phyloP scores from a whole-genome alignment of 2,797 vertebrate genomes.

The Eulemur coronatus region DNA sequence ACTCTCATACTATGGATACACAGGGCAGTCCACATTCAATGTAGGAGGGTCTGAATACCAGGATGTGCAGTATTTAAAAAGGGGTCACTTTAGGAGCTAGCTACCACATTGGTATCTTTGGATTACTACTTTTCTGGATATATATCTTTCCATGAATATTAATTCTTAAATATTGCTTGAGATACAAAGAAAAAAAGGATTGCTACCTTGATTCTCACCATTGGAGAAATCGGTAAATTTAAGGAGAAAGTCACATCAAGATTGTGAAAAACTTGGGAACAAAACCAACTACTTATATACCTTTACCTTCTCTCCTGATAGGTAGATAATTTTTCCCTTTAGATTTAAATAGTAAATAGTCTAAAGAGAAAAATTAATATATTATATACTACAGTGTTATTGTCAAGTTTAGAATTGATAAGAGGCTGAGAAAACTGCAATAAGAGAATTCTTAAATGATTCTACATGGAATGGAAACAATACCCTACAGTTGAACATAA shows the following conservation, averaged over 20 bases:
- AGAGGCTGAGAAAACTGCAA: neutral
- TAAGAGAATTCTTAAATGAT: neutral
- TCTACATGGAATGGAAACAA: neutral
- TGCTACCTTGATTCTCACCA: neutral
- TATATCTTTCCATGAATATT: neutral
- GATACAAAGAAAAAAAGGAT: neutral
- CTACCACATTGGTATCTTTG: neutral
- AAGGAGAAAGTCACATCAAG: neutral
- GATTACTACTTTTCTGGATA: neutral
- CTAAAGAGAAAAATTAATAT: neutral
- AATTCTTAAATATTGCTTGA: neutral
- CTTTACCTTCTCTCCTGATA: neutral
- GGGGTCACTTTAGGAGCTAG: neutral
- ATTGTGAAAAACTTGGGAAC: neutral
- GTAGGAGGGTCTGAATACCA: neutral
- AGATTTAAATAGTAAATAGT: slow-evolving; percentile 5
- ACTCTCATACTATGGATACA: too few species aligned
- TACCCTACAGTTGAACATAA: neutral
- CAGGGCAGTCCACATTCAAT: neutral
- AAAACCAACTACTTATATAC: neutral
- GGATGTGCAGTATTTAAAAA: neutral
- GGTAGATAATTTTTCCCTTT: neutral
- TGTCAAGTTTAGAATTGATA: slow-evolving; percentile 16
- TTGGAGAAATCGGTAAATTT: neutral
- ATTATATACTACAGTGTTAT: neutral